These are phyloP conservation scores for Torymus aiolomorphi DNA, from an alignment of 2,888 invertebrate species.

Conservation along the genomic window DNA sequence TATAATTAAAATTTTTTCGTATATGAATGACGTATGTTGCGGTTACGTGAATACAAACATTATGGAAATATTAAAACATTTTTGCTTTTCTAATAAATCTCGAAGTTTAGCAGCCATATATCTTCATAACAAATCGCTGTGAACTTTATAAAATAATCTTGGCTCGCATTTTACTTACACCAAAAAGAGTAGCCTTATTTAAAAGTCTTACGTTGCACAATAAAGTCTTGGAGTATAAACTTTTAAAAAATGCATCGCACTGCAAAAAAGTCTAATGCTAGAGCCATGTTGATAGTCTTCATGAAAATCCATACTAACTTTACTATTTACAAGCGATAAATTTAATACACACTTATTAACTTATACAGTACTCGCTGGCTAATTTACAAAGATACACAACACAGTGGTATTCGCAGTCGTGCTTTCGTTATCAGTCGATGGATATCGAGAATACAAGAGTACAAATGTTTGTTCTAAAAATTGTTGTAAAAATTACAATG, in stretches of 20 bases:
- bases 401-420: conserved; percentile 56
- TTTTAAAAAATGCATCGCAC: conserved; percentile 50
- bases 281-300: conserved; percentile 53
- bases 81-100: conserved; percentile 45
- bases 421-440: conserved; percentile 59
- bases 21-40: conserved; percentile 54
- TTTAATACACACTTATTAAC: conserved; percentile 45
- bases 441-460: conserved; percentile 60
- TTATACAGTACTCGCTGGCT: conserved; percentile 48
- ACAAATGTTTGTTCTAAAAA: conserved; percentile 59
- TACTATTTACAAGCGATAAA: conserved; percentile 54
- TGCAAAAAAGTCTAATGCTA: conserved; percentile 50
- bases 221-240: conserved; percentile 53
- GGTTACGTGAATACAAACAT: conserved; percentile 48
- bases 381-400: conserved; percentile 52
- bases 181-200: conserved; percentile 46
- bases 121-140: conserved; percentile 48
- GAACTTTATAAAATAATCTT: conserved; percentile 50
- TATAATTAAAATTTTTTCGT: conserved; percentile 36
- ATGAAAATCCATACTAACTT: conserved; percentile 39
- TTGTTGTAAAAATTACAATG: conserved; percentile 62
- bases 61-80: conserved; percentile 46
- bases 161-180: conserved; percentile 36
- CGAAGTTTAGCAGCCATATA: conserved; percentile 45
- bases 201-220: conserved; percentile 53